A percentile compares a stretch with the other conserved stretches of the same genome.
These are phyloP conservation scores for Papilio demoleus DNA, from an alignment of 2,888 invertebrate genomes.

Conservation along the genomic window DNA sequence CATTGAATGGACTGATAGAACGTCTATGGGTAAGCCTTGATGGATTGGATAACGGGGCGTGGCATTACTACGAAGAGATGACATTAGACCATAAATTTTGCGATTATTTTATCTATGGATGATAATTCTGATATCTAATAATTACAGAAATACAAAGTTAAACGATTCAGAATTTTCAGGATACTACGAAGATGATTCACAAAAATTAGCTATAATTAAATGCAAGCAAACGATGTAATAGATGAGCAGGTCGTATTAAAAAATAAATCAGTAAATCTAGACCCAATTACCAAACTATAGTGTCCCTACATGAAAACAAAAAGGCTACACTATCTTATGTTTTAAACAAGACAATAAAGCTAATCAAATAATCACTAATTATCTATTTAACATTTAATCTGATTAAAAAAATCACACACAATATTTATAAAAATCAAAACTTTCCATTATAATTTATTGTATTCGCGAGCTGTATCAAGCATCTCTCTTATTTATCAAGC, in stretches of 20 bases:
- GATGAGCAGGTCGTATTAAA: too few species aligned
- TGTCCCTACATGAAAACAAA: neutral
- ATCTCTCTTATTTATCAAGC: conserved; percentile 55
- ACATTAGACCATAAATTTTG: conserved; percentile 6
- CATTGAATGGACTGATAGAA: conserved; percentile 62
- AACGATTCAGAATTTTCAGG: too few species aligned
- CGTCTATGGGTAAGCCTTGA: conserved; percentile 64
- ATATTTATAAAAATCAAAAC: neutral
- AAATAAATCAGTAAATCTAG: neutral
- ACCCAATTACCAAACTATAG: neutral
- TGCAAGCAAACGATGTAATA: too few species aligned
- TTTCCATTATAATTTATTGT: conserved; percentile 50
- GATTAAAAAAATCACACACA: neutral
- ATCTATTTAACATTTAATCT: neutral
- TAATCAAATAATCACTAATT: neutral
- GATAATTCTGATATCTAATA: too few species aligned
- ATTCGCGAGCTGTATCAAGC: conserved; percentile 45
- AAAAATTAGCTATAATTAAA: too few species aligned
- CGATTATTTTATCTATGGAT: too few species aligned
- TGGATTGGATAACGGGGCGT: conserved; percentile 74
- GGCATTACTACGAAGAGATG: conserved; percentile 47
- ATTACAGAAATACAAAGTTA: too few species aligned
- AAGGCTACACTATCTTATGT: neutral
- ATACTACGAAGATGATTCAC: too few species aligned
- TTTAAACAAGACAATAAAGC: neutral